Conservation (phyloP, 2,113 vertebrate genomes). For the Microtus richardsoni region DNA sequence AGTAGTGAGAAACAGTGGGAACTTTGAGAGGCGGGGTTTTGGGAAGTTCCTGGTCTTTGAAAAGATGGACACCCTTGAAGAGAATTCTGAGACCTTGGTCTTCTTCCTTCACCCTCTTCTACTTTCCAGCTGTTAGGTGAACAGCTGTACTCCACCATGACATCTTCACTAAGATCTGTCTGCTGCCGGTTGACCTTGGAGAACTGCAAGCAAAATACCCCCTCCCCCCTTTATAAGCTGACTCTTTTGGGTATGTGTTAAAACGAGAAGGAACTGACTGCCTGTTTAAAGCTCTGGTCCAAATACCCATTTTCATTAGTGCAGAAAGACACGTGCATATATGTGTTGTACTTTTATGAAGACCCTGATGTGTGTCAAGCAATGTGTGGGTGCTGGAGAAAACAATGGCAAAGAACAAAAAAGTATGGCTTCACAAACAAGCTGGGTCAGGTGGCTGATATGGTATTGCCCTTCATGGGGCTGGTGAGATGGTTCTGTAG, state of each 20-base stretch:
- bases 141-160: neutral
- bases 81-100: neutral
- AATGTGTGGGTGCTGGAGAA: neutral
- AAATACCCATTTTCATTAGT: neutral
- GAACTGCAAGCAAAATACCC: neutral
- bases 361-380: neutral
- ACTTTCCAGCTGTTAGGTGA: neutral
- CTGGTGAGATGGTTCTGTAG: neutral
- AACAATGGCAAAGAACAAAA: slow-evolving; percentile 2
- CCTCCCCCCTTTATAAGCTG: no score
- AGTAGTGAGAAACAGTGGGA: neutral
- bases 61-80: neutral
- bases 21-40: neutral
- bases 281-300: neutral
- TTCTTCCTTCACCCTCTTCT: neutral
- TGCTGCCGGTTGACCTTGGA: neutral
- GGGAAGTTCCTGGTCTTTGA: neutral
- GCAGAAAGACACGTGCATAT: neutral
- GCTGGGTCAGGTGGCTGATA: neutral
- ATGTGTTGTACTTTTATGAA: neutral
- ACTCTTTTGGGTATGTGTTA: neutral
- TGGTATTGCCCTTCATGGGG: neutral
- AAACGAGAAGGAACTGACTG: neutral
- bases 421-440: neutral
- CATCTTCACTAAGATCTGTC: neutral